Percentiles rank a stretch among this genome's conserved stretches.
Evolutionary conservation across 2,888 invertebrate genomes (phyloP).

Genomic region (Liopterus haemorrhoidalis): DNA sequence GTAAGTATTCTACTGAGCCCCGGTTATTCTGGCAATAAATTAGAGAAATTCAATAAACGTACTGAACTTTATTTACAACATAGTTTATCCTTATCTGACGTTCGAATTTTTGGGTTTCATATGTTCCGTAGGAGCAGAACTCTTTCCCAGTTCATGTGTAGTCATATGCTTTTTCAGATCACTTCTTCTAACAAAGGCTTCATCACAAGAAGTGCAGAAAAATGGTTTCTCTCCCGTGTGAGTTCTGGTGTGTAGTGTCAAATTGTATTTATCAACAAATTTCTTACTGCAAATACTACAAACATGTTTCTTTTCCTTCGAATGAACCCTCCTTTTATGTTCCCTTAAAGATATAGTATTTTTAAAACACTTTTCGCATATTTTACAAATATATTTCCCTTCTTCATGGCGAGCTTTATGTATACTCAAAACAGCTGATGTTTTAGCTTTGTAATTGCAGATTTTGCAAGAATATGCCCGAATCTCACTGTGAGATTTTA

Average conservation of each 20-base stretch:
- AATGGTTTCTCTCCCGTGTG: slow-evolving; percentile 38
- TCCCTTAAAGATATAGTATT: slow-evolving; percentile 36
- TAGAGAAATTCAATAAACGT: no score
- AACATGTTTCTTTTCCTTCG: slow-evolving; percentile 34
- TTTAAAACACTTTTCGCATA: slow-evolving; percentile 38
- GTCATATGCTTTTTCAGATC: slow-evolving; percentile 36
- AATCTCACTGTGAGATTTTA: slow-evolving; percentile 35
- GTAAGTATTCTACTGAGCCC: no score
- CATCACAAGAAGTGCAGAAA: slow-evolving; percentile 34
- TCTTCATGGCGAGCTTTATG: slow-evolving; percentile 38
- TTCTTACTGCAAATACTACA: slow-evolving; percentile 36
- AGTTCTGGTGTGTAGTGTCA: slow-evolving; percentile 35
- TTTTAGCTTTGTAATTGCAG: slow-evolving; percentile 37
- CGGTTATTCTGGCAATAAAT: no score
- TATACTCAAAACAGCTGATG: slow-evolving; percentile 37
- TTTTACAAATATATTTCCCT: slow-evolving; percentile 35
- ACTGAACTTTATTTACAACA: no score
- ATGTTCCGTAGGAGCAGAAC: no score
- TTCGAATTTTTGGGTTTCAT: no score
- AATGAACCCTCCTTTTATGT: slow-evolving; percentile 36
- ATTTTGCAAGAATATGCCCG: slow-evolving; percentile 35
- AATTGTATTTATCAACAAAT: slow-evolving; percentile 37
- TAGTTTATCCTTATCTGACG: no score
- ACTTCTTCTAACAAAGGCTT: slow-evolving; percentile 37
- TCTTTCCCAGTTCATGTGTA: no score